Percentiles rank a stretch among this genome's conserved stretches.
Conservation (phyloP, 2,888 invertebrate species). For the Drosophila affinis region DNA sequence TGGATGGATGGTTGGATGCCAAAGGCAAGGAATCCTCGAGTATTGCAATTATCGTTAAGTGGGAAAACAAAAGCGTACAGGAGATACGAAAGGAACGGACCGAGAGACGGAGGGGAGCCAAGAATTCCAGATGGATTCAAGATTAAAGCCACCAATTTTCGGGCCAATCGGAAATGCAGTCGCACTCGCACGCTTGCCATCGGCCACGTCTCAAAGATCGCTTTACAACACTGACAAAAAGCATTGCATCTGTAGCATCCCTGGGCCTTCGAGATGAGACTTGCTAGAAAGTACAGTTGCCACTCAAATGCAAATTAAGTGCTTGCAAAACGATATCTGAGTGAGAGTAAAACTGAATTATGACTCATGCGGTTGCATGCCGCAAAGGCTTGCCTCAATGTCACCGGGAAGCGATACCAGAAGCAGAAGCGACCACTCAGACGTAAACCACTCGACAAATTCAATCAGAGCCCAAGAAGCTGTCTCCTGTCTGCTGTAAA, state of each 20-base stretch:
- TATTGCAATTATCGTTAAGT: conserved; percentile 65
- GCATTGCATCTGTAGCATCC: too few species aligned
- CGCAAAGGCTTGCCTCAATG: conserved; percentile 9
- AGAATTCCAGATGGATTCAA: conserved; percentile 4
- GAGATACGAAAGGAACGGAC: not conserved
- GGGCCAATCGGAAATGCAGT: conserved; percentile 12
- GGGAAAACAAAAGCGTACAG: conserved; percentile 5
- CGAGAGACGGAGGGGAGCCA: too few species aligned
- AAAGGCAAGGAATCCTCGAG: conserved; percentile 30
- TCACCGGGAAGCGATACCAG: not conserved
- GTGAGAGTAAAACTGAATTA: not conserved
- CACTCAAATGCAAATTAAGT: too few species aligned
- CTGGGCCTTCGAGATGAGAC: too few species aligned
- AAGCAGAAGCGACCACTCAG: not conserved
- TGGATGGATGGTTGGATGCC: conserved; percentile 1
- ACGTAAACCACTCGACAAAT: conserved; percentile 16
- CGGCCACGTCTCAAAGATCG: too few species aligned
- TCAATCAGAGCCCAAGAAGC: conserved; percentile 16
- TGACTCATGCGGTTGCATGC: not conserved
- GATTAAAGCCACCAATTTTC: conserved; percentile 15
- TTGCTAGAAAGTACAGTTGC: too few species aligned
- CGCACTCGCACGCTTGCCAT: not conserved
- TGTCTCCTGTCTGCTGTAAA: not conserved
- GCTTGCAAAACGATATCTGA: not conserved
- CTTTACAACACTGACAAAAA: too few species aligned